These are phyloP conservation scores for Thunnus albacares DNA, from an alignment of 2,797 vertebrate genomes.

Conservation along the genomic window DNA sequence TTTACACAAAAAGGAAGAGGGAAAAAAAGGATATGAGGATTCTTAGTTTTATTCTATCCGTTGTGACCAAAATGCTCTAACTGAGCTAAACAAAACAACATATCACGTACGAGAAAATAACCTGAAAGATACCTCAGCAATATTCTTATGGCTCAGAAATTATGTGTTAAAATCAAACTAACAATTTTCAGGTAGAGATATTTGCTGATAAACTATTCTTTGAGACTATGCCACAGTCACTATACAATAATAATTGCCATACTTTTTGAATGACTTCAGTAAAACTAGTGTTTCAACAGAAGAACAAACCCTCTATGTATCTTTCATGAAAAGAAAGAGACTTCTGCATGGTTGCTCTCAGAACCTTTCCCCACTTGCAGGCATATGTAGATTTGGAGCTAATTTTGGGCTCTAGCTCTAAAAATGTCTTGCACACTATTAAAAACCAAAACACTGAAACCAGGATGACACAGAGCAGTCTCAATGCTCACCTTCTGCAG, in stretches of 20 bases:
- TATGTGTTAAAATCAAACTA: constrained; percentile 19
- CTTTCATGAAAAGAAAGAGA: constrained; percentile 58
- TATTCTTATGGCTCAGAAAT: background rate
- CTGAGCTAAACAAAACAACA: constrained; percentile 19
- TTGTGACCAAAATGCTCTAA: constrained; percentile 27
- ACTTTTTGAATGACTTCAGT: constrained; percentile 18
- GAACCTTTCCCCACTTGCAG: constrained; percentile 61
- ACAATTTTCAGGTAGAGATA: background rate
- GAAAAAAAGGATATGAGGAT: constrained; percentile 5
- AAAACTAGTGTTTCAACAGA: constrained; percentile 43
- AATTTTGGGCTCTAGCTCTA: constrained; percentile 56
- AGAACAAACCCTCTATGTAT: constrained; percentile 43
- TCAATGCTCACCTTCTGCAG: constrained; percentile 33
- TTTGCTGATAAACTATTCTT: constrained; percentile 1
- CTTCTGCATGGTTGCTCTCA: constrained; percentile 57
- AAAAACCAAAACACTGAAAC: constrained; percentile 47
- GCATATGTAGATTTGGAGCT: constrained; percentile 66
- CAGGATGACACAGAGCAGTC: constrained; percentile 25
- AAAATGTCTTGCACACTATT: constrained; percentile 53
- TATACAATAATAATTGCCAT: constrained; percentile 16
- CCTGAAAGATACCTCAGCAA: constrained; percentile 4
- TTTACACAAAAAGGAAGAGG: background rate
- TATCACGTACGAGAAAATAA: background rate
- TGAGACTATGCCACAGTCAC: constrained; percentile 6
- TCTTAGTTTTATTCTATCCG: constrained; percentile 17